Evolutionary conservation across 2,888 invertebrate species (phyloP), one percentile per base, ranked within the genome.

Genomic region (Conchocele bisecta): DNA sequence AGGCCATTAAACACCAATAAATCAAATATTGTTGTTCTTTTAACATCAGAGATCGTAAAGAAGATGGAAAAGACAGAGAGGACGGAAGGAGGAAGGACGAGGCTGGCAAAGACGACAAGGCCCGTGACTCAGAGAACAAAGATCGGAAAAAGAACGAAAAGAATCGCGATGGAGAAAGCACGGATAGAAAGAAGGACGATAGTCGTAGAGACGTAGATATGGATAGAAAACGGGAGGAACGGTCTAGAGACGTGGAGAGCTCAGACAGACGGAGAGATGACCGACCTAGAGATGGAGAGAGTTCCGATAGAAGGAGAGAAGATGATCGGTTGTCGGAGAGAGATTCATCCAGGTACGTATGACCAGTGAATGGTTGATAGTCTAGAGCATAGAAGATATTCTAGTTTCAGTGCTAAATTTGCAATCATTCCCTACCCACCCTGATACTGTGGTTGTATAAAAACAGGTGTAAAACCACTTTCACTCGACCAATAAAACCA

Each of bases 111-210:
- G 60, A 48, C 71, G 58, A 68, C 33, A 68, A 51, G 53, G 64
- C 64, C 15, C 51, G 59, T 31, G 44, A 60, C 15, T 41, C 54
- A 28, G 63, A 59, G 22, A 63, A 22, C 17, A 56, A 65, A 24
- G 41, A 35, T 2, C 42, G 50, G 44, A 60, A 68, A 48, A 54
- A 70, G 7, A 69, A 53, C 57, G 54, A 31, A 29, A 75, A 53
- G 56, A 65, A 63, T 46, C 53, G 51, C 41, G 63, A 69, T 33
- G 65, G 63, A 35, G 58, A 64, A 29, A 65, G 65, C 24, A 60
- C 61, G 17, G 79, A 75, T 29, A 67, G 63, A 46, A 69, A 44
- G 59, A 50, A 48, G 61, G n/a, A n/a, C n/a, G n/a, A n/a, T n/a
- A n/a, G n/a, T n/a, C n/a, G n/a, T n/a, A n/a, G n/a, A n/a, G n/a